Evolutionary conservation across 2,888 invertebrate species (phyloP).

Genomic region (Danaus chrysippus): DNA sequence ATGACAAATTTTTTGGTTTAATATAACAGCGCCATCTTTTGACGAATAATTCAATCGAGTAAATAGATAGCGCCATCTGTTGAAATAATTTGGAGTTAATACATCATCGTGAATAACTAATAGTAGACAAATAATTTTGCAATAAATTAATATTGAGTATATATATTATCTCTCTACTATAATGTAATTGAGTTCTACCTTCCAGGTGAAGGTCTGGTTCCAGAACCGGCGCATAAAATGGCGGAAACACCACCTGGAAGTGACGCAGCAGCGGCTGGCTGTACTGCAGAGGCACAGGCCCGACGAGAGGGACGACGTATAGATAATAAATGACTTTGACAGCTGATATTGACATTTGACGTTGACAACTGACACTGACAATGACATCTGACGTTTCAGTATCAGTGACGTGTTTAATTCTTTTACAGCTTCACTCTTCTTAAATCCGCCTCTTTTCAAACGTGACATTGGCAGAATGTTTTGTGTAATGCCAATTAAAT

Average conservation of each 20-base stretch:
- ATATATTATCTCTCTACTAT: background rate
- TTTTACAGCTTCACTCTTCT: no score
- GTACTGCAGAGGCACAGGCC: conserved; percentile 70
- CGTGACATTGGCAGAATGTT: no score
- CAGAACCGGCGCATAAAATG: conserved; percentile 97
- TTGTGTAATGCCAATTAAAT: no score
- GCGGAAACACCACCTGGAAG: conserved; percentile 95
- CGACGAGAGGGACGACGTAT: conserved; percentile 56
- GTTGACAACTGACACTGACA: background rate
- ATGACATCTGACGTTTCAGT: background rate
- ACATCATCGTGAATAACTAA: no score
- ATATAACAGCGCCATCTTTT: no score
- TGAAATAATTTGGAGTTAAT: no score
- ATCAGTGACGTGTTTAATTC: background rate
- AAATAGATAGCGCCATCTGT: no score
- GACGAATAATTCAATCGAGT: no score
- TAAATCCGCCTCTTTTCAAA: no score
- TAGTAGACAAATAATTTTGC: no score
- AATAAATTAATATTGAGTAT: no score
- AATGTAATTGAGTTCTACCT: background rate
- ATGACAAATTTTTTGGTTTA: no score
- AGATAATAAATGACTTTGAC: conserved; percentile 24
- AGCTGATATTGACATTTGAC: background rate
- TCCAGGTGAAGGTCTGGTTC: conserved; percentile 93
- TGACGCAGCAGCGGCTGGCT: conserved; percentile 91